These are phyloP conservation scores for Cyanoderma ruficeps DNA, from an alignment of 2,113 vertebrate species.

Conservation along the genomic window DNA sequence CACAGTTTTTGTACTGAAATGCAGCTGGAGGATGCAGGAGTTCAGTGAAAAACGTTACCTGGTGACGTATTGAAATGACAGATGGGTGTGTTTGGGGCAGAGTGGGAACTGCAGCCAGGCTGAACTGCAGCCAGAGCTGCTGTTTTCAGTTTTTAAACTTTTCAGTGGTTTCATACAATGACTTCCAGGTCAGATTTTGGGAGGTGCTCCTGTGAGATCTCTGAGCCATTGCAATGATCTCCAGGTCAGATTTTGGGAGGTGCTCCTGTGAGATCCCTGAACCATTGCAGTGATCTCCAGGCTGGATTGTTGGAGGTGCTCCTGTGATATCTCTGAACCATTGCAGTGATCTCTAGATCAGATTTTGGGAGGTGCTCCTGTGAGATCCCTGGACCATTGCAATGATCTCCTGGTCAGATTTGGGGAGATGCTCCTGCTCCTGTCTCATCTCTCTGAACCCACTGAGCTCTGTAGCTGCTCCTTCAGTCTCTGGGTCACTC, in stretches of 20 bases:
- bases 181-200: not conserved
- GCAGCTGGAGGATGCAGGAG: not conserved
- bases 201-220: not conserved
- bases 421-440: not conserved
- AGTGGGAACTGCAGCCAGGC: too few relatives aligned
- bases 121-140: not conserved
- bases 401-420: accelerated
- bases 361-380: accelerated
- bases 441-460: not conserved
- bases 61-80: not conserved
- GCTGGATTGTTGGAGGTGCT: not conserved
- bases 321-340: not conserved
- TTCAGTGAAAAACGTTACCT: not conserved
- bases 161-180: not conserved
- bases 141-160: too few relatives aligned
- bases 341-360: accelerated
- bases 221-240: not conserved
- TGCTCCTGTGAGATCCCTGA: not conserved
- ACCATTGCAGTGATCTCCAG: not conserved
- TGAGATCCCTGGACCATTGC: not conserved
- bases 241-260: accelerated
- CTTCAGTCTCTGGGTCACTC: constrained; percentile 48
- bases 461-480: not conserved
- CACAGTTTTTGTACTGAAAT: not conserved
- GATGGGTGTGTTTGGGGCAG: accelerated